Evolutionary conservation across 2,797 vertebrate species (phyloP).

Genomic region (Poecilia wingei): DNA sequence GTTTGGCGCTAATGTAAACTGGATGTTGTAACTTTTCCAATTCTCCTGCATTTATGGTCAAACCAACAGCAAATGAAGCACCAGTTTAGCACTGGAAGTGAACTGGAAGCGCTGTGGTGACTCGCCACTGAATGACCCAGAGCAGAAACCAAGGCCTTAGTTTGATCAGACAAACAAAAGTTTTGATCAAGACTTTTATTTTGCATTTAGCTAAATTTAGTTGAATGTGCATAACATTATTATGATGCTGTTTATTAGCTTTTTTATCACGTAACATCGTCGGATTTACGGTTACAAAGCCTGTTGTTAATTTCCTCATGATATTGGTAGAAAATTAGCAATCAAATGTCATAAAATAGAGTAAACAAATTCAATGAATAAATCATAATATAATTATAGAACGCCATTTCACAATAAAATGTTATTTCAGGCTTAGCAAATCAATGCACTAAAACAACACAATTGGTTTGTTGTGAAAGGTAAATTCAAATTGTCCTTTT

Average conservation of each 20-base stretch:
- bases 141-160: neutral
- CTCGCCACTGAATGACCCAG: neutral
- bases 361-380: neutral
- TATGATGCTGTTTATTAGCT: neutral
- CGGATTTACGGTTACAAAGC: neutral
- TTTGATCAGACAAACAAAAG: neutral
- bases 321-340: neutral
- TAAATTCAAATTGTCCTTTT: slow-evolving; percentile 1
- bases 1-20: neutral
- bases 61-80: neutral
- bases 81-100: neutral
- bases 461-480: neutral
- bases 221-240: neutral
- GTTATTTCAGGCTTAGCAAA: neutral
- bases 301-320: neutral
- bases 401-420: neutral
- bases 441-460: neutral
- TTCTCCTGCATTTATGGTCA: neutral
- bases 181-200: neutral
- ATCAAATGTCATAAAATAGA: neutral
- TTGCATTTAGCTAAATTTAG: neutral
- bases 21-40: neutral
- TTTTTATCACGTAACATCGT: neutral
- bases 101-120: neutral
- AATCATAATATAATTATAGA: neutral